phyloP scores from a whole-genome alignment of 1,140 invertebrate species.

The Asobara japonica region DNA sequence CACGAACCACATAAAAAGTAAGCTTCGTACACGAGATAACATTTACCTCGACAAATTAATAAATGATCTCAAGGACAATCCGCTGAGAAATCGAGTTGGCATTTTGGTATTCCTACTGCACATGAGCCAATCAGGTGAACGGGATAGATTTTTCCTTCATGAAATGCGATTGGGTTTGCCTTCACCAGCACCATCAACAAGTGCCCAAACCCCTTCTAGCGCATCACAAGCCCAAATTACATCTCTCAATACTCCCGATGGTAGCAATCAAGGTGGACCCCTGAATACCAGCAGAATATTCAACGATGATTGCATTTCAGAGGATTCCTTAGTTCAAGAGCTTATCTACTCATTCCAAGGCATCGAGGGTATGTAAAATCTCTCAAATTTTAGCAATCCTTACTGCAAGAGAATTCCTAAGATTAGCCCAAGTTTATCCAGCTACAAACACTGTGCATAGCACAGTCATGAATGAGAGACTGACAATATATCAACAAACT shows the following conservation, averaged over 20 bases:
- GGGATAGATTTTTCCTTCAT: conserved; percentile 50
- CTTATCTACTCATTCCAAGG: conserved; percentile 86
- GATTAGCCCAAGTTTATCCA: too few relatives aligned
- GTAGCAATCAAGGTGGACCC: conserved; percentile 38
- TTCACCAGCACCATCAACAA: conserved; percentile 54
- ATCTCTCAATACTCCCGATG: conserved; percentile 44
- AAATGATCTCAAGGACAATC: conserved; percentile 60
- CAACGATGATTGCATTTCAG: conserved; percentile 60
- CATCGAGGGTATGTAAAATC: too few relatives aligned
- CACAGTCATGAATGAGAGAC: too few relatives aligned
- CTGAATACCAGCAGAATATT: conserved; percentile 48
- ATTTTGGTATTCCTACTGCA: conserved; percentile 56
- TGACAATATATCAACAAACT: too few relatives aligned
- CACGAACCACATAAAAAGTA: conserved; percentile 56
- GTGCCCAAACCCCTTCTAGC: conserved; percentile 53
- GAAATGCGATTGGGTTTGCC: conserved; percentile 53
- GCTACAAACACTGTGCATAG: too few relatives aligned
- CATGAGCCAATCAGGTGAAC: conserved; percentile 50
- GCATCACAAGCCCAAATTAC: conserved; percentile 50
- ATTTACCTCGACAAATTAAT: conserved; percentile 59
- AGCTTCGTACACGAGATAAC: conserved; percentile 53
- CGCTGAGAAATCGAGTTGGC: conserved; percentile 53
- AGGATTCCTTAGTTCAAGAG: conserved; percentile 75
- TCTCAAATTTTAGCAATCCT: too few relatives aligned
- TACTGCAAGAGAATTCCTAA: too few relatives aligned